Base-by-base conservation (phyloP, 2,113 vertebrate species). In the Colius striatus region DNA sequence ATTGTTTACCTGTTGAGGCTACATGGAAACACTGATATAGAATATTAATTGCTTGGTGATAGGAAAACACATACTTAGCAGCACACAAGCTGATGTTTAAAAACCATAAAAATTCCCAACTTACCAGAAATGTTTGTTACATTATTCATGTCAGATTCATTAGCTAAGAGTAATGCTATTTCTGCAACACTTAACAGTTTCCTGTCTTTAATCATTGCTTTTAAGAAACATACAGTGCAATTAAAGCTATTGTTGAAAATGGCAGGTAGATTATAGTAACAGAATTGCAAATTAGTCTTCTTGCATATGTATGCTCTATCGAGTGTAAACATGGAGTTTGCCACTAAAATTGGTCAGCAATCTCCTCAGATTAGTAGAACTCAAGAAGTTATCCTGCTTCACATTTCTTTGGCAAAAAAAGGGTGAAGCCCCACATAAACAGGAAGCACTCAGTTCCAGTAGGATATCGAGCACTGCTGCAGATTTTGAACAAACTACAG, bases 311-410 rank as follows among this genome's bases (percentile, higher is more conserved):
- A 11, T 34, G 32, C 25, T 13, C 30, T 71, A 10, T 58, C 4
- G 0, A 36, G 32, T 1, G 2, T 60, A 50, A 88, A 43, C 47
- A 23, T 8, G 41, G 43, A 26, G 18, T 61, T 72, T 89, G 43
- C 36, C 48, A 22, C 54, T 76, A 67, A 23, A 0, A 16, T 62
- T 25, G 0, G 0, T 62, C 48, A 68, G 17, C 66, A 55, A 34
- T 62, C 53, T 41, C 38, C 17, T 57, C 36, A 55, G 16, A 41
- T 81, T 23, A 34, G 14, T 32, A 50, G 27, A 76, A 41, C 16
- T 77, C 47, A 9, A 22, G 27, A 32, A 55, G 41, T 51, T 45
- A 16, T 4, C 22, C 18, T 16, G 19, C 47, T 50, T 41, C 22
- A 2, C 20, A 12, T 71, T 86, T 60, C 38, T 55, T 34, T 11